Evolutionary conservation across 2,113 vertebrate species (phyloP).

Genomic region (Agelaius phoeniceus): DNA sequence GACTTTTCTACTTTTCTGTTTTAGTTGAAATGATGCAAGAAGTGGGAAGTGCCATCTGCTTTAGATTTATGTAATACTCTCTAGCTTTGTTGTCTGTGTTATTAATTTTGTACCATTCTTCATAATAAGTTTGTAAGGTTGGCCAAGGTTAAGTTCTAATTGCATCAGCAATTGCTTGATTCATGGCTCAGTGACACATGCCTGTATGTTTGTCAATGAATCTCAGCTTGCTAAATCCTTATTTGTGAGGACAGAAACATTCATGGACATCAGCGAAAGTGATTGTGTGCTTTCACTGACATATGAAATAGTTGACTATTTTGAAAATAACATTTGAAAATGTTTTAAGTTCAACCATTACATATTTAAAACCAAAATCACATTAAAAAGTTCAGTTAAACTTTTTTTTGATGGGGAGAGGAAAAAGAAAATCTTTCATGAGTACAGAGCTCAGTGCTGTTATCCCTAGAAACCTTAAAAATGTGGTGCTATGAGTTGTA

Average conservation of each 20-base stretch:
- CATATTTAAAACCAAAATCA: background rate
- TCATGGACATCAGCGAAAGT: background rate
- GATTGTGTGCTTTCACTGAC: background rate
- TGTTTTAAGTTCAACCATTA: background rate
- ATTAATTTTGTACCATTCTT: constrained; percentile 1
- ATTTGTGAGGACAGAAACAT: background rate
- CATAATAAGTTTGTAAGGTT: constrained; percentile 13
- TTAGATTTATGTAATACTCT: background rate
- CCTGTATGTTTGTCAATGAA: background rate
- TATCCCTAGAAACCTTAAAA: background rate
- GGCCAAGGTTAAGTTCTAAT: constrained; percentile 44
- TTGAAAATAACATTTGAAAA: background rate
- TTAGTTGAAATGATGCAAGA: constrained; percentile 19
- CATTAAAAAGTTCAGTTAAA: background rate
- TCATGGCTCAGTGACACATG: background rate
- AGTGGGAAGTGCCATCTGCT: constrained; percentile 39
- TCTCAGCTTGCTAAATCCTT: background rate
- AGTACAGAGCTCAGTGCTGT: background rate
- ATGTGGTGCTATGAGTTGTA: background rate
- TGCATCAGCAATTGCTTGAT: constrained; percentile 36
- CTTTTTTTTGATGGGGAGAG: background rate
- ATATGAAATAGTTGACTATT: background rate
- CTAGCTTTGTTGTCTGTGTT: background rate
- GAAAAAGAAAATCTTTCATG: background rate
- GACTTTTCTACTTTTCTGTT: background rate